Percentiles rank a stretch among this genome's conserved stretches.
Evolutionary conservation across 2,797 vertebrate genomes (phyloP).

Genomic region (Gymnothorax reevesii): DNA sequence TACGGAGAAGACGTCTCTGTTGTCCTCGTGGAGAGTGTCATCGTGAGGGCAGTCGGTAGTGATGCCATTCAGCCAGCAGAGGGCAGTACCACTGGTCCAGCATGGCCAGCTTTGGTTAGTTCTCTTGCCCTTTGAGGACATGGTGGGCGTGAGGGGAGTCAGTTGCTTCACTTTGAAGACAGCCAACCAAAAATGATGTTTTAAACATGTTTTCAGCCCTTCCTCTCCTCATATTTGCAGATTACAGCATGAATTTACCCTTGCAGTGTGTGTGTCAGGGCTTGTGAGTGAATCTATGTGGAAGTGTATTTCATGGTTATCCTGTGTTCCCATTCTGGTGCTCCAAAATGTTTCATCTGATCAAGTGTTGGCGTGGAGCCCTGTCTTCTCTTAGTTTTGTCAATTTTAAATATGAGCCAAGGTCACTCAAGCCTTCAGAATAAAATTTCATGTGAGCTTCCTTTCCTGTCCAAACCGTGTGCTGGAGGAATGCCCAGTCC

Average conservation of each 20-base stretch:
- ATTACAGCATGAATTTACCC: neutral
- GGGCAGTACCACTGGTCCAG: constrained; percentile 65
- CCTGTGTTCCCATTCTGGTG: neutral
- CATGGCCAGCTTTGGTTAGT: constrained; percentile 95
- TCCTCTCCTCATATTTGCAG: neutral
- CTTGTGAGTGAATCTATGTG: neutral
- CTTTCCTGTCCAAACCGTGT: neutral
- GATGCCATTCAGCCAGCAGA: constrained; percentile 70
- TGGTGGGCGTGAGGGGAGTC: neutral
- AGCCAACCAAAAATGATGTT: neutral
- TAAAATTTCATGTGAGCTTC: neutral
- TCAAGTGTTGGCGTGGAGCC: neutral
- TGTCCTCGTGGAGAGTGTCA: constrained; percentile 86
- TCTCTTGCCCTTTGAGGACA: neutral
- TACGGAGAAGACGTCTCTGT: constrained; percentile 91
- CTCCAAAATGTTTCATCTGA: no score
- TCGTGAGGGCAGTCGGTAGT: constrained; percentile 86
- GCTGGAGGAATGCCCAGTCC: neutral
- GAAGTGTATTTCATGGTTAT: neutral
- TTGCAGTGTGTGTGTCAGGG: neutral
- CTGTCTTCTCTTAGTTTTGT: neutral
- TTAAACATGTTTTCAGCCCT: neutral
- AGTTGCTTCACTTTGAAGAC: neutral
- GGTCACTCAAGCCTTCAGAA: neutral
- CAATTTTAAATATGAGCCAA: neutral